phyloP scores from a whole-genome alignment of 2,113 vertebrate species.

The Polyodon spathula region DNA sequence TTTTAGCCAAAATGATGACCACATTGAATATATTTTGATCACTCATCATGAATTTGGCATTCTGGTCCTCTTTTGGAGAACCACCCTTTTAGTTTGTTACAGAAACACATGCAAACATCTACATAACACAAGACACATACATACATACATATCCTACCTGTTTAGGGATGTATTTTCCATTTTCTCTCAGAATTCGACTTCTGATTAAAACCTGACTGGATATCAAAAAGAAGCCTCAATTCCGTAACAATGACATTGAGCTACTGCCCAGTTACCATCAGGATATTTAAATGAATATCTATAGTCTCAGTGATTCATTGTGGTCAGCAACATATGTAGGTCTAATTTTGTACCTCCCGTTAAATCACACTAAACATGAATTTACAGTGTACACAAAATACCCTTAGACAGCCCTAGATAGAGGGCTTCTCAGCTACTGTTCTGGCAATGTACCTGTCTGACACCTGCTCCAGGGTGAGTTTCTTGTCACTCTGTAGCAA shows the following conservation, averaged over 20 bases:
- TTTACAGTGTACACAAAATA: background rate
- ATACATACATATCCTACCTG: constrained; percentile 56
- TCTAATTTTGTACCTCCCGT: background rate
- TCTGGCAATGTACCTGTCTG: constrained; percentile 74
- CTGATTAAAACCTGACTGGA: constrained; percentile 91
- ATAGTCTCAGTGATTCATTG: no score
- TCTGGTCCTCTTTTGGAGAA: no score
- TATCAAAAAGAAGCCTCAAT: constrained; percentile 24
- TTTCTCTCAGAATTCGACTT: constrained; percentile 94
- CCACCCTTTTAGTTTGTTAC: background rate
- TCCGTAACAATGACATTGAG: background rate
- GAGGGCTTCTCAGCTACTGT: background rate
- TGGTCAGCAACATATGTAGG: background rate
- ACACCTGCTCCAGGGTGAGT: constrained; percentile 91
- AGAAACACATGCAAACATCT: background rate
- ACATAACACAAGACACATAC: background rate
- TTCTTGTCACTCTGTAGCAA: constrained; percentile 93
- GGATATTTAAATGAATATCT: no score
- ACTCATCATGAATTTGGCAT: no score
- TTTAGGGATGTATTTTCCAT: constrained; percentile 95
- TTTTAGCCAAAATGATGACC: no score
- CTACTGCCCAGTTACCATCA: background rate
- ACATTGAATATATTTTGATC: no score
- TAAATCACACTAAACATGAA: background rate
- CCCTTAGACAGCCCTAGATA: background rate